A percentile compares a stretch with the other conserved stretches of the same genome.
phyloP scores from a whole-genome alignment of 2,113 vertebrate species.

The Notiomystis cincta region DNA sequence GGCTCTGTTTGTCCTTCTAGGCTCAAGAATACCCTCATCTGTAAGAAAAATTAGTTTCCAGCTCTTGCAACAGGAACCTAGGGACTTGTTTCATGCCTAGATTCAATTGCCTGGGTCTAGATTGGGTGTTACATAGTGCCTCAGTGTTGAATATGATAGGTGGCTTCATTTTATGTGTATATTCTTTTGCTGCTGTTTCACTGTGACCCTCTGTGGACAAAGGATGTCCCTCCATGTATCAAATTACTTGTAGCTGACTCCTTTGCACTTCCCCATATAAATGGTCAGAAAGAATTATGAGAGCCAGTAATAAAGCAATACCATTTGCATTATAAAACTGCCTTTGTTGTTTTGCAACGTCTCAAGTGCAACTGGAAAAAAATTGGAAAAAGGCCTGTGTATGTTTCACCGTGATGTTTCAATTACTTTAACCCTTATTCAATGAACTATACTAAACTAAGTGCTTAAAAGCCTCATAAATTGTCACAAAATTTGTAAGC shows the following conservation, averaged over 20 bases:
- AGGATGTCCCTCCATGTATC: not conserved
- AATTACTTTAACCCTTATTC: slow-evolving; percentile 10
- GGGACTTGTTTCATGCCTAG: not conserved
- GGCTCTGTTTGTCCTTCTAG: not conserved
- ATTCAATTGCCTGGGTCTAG: not conserved
- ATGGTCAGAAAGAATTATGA: not conserved
- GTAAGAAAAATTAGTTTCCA: not conserved
- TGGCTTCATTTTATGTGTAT: not conserved
- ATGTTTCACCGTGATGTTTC: not conserved
- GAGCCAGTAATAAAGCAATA: not conserved
- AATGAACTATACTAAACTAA: slow-evolving; percentile 2
- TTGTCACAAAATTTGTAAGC: not conserved
- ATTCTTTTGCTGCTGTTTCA: not conserved
- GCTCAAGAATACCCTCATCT: not conserved
- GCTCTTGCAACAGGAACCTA: not conserved
- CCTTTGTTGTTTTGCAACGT: not conserved
- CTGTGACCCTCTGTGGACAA: not conserved
- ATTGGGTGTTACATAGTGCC: not conserved
- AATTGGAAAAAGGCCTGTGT: not conserved
- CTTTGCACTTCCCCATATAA: not conserved
- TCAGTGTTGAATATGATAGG: not conserved
- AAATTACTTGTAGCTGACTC: not conserved
- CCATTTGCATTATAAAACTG: not conserved
- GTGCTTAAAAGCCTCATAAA: slow-evolving; percentile 28
- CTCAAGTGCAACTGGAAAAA: not conserved